Evolutionary conservation across 2,113 vertebrate genomes (phyloP).

Genomic region (Antidorcas marsupialis): DNA sequence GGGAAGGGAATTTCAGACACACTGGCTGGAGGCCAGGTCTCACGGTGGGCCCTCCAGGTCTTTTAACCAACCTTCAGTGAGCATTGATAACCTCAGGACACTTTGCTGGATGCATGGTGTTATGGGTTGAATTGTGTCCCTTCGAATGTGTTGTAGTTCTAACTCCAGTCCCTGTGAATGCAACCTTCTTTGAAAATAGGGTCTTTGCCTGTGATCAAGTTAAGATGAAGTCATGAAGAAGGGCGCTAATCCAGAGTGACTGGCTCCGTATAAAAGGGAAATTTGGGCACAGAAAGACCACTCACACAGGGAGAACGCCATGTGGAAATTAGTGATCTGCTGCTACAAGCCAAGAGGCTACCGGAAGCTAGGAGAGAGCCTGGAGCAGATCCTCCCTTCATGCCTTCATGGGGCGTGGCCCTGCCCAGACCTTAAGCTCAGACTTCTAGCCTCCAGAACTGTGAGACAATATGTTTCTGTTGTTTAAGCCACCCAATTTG

Average conservation of each 20-base stretch:
- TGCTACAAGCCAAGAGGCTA: background rate
- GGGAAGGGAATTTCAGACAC: background rate
- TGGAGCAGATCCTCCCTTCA: background rate
- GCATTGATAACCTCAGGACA: background rate
- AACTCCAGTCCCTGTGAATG: background rate
- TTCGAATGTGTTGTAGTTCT: background rate
- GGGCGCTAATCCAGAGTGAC: background rate
- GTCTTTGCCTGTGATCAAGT: background rate
- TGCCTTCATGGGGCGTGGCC: background rate
- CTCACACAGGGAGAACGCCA: background rate
- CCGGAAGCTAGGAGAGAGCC: background rate
- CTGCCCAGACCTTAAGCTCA: background rate
- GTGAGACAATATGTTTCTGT: background rate
- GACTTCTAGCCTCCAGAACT: background rate
- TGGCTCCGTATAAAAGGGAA: background rate
- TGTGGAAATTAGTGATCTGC: background rate
- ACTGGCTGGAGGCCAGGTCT: background rate
- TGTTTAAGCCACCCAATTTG: background rate
- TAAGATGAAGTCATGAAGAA: conserved; percentile 2
- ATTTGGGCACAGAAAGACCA: background rate
- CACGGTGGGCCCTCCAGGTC: background rate
- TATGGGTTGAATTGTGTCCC: background rate
- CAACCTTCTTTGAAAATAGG: conserved; percentile 4
- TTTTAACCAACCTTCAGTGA: background rate
- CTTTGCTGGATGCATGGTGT: background rate